phyloP scores from a whole-genome alignment of 2,113 vertebrate genomes.

The Barnardius zonarius region DNA sequence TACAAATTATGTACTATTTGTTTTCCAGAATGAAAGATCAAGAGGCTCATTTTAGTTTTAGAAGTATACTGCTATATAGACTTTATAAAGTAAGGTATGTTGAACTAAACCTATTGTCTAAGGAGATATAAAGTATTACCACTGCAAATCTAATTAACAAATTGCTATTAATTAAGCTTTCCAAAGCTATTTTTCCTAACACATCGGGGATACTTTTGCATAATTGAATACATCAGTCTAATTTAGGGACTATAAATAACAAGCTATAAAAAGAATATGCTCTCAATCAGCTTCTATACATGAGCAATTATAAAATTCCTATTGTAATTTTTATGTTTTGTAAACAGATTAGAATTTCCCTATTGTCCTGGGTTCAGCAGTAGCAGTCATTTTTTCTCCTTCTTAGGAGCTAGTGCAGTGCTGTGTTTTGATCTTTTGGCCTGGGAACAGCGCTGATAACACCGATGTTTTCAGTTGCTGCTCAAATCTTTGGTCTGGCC shows the following conservation, averaged over 20 bases:
- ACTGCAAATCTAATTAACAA: constrained; percentile 31
- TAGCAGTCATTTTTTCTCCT: too few relatives aligned
- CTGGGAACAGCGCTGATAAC: too few relatives aligned
- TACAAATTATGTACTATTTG: neutral
- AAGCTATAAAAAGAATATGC: neutral
- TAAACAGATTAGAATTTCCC: neutral
- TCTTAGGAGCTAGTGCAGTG: too few relatives aligned
- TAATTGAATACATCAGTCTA: constrained; percentile 25
- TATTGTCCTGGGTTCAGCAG: too few relatives aligned
- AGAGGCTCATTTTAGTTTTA: neutral
- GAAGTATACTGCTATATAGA: neutral
- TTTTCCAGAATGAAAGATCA: neutral
- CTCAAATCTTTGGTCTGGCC: too few relatives aligned
- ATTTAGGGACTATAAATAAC: constrained; percentile 29
- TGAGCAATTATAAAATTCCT: constrained; percentile 37
- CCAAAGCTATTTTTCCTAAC: neutral
- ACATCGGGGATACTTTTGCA: neutral
- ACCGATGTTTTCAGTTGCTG: too few relatives aligned
- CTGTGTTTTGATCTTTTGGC: too few relatives aligned
- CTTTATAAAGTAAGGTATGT: neutral
- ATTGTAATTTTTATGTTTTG: constrained; percentile 19
- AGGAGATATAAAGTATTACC: neutral
- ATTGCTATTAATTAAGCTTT: constrained; percentile 38
- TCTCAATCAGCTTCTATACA: constrained; percentile 1
- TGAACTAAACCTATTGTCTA: neutral